Percentiles rank a stretch among this genome's conserved stretches.
Evolutionary conservation across 2,888 invertebrate genomes (phyloP).

Genomic region (Melanostoma mellinum): DNA sequence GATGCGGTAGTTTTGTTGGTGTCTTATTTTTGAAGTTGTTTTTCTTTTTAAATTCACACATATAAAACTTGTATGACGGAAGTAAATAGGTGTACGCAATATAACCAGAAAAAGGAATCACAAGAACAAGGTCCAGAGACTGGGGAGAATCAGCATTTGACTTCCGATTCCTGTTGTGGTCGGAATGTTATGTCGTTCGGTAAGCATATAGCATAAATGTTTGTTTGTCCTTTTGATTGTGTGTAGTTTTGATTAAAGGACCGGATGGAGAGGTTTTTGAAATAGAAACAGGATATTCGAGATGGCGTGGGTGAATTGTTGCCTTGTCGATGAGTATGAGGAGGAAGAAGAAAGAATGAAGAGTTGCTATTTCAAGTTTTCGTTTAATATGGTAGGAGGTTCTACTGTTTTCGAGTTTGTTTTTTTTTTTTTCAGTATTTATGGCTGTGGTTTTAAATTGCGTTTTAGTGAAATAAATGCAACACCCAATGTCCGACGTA

Average conservation of each 20-base stretch:
- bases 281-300: slow-evolving; percentile 67
- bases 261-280: slow-evolving; percentile 64
- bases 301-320: slow-evolving; percentile 32
- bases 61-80: slow-evolving; percentile 40
- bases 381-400: too few relatives aligned
- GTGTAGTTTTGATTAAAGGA: slow-evolving; percentile 67
- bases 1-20: slow-evolving; percentile 17
- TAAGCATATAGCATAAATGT: neutral
- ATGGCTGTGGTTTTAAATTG: too few relatives aligned
- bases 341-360: neutral
- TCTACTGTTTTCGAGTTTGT: too few relatives aligned
- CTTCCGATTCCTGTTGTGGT: slow-evolving; percentile 72
- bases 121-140: slow-evolving; percentile 14
- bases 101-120: slow-evolving; percentile 21
- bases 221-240: slow-evolving; percentile 58
- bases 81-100: slow-evolving; percentile 52
- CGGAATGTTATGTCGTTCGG: slow-evolving; percentile 37
- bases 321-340: neutral
- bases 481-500: too few relatives aligned
- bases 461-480: too few relatives aligned
- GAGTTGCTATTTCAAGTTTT: neutral
- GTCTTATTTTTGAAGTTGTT: neutral
- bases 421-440: too few relatives aligned
- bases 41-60: slow-evolving; percentile 39
- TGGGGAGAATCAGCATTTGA: slow-evolving; percentile 50